phyloP scores from a whole-genome alignment of 2,797 vertebrate genomes.

The Sardinella longiceps region DNA sequence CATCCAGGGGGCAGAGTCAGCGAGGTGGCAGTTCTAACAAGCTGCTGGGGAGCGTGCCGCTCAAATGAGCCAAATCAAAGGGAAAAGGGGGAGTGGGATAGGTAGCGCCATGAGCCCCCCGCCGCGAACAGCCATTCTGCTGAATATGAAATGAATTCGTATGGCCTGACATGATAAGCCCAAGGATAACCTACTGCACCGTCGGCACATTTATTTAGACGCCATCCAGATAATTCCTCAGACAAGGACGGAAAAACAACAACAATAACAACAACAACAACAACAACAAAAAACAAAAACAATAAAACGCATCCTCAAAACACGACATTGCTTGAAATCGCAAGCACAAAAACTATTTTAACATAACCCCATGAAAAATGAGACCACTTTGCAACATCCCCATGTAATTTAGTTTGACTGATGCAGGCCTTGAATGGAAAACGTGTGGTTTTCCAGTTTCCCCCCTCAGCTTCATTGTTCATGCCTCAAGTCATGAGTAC shows the following conservation, averaged over 20 bases:
- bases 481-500: neutral
- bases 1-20: conserved; percentile 80
- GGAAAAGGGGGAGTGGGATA: conserved; percentile 74
- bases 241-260: conserved; percentile 17
- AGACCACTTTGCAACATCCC: neutral
- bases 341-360: conserved; percentile 1
- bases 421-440: conserved; percentile 13
- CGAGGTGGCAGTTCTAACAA: conserved; percentile 84
- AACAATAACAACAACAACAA: conserved; percentile 54
- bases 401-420: conserved; percentile 11
- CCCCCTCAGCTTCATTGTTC: neutral
- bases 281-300: conserved; percentile 51
- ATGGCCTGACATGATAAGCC: conserved; percentile 78
- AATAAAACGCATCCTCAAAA: conserved; percentile 35
- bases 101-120: conserved; percentile 76
- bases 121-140: conserved; percentile 76
- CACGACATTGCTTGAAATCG: neutral
- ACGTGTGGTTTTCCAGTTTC: neutral
- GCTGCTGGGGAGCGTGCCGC: conserved; percentile 76
- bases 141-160: conserved; percentile 83
- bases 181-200: conserved; percentile 70
- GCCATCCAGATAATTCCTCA: conserved; percentile 44
- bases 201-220: conserved; percentile 59
- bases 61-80: conserved; percentile 86
- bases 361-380: neutral